phyloP scores from a whole-genome alignment of 2,797 vertebrate species.

The Crenichthys baileyi region DNA sequence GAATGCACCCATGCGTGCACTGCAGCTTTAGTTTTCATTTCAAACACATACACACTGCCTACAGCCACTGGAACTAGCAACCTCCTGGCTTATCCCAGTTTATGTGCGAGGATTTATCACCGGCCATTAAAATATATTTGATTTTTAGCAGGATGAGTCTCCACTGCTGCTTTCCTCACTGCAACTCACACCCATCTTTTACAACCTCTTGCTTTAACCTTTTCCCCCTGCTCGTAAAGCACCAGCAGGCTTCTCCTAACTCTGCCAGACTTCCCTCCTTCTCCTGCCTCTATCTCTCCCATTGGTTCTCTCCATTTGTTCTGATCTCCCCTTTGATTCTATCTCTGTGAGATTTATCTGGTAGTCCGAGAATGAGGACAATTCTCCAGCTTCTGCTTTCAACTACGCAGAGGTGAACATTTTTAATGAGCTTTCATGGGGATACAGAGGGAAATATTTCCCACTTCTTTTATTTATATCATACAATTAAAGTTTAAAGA shows the following conservation, averaged over 20 bases:
- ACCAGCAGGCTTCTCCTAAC: conserved; percentile 50
- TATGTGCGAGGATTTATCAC: conserved; percentile 75
- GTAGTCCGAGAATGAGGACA: conserved; percentile 40
- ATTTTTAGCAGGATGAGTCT: conserved; percentile 66
- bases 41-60: neutral
- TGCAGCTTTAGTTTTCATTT: neutral
- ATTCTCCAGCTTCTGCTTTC: conserved; percentile 19
- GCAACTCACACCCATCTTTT: conserved; percentile 58
- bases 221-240: conserved; percentile 66
- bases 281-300: conserved; percentile 22
- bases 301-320: conserved; percentile 57
- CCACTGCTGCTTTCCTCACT: conserved; percentile 49
- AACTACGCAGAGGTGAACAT: conserved; percentile 21
- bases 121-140: conserved; percentile 78
- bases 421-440: conserved; percentile 23
- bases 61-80: conserved; percentile 39
- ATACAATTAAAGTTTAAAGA: neutral
- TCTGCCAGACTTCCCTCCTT: conserved; percentile 14
- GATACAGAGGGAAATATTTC: conserved; percentile 14
- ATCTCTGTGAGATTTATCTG: conserved; percentile 51
- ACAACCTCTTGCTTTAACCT: conserved; percentile 75
- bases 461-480: neutral
- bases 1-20: conserved; percentile 16
- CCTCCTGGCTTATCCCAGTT: conserved; percentile 45
- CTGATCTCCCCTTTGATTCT: conserved; percentile 62